Conservation (phyloP, 2,888 invertebrate genomes). For the Metallyticus violacea region DNA sequence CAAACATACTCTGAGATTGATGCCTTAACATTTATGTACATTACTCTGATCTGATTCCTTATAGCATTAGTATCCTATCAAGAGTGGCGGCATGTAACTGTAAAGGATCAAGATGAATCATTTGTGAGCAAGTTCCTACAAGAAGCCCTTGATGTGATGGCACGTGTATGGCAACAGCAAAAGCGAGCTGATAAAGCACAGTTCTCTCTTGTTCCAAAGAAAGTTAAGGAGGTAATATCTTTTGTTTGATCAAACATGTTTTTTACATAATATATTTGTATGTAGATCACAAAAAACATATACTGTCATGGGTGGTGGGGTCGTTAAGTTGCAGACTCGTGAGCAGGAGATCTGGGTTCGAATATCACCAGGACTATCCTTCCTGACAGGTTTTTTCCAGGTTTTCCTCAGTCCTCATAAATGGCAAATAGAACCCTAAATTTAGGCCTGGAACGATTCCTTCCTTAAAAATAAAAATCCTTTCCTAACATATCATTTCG, state of each 20-base stretch:
- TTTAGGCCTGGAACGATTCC: no score
- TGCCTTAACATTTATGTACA: background rate
- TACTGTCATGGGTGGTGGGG: no score
- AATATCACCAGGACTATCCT: no score
- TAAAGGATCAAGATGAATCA: slow-evolving; percentile 76
- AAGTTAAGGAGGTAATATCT: slow-evolving; percentile 72
- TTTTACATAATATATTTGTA: no score
- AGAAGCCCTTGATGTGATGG: slow-evolving; percentile 74
- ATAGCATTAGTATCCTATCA: slow-evolving; percentile 38
- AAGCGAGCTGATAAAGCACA: slow-evolving; percentile 59
- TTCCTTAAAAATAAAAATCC: no score
- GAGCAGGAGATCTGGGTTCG: no score
- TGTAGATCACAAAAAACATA: no score
- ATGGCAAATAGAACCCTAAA: no score
- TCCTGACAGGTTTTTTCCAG: background rate
- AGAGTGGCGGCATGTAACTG: slow-evolving; percentile 75
- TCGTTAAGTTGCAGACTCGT: no score
- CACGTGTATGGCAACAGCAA: slow-evolving; percentile 52
- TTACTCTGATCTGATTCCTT: background rate
- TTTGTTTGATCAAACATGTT: no score
- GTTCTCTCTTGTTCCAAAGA: slow-evolving; percentile 72
- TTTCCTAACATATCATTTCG: no score
- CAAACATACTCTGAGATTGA: no score
- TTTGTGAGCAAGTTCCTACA: slow-evolving; percentile 83
- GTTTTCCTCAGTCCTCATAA: background rate